phyloP scores from a whole-genome alignment of 2,888 invertebrate genomes.

The Oscheius onirici region DNA sequence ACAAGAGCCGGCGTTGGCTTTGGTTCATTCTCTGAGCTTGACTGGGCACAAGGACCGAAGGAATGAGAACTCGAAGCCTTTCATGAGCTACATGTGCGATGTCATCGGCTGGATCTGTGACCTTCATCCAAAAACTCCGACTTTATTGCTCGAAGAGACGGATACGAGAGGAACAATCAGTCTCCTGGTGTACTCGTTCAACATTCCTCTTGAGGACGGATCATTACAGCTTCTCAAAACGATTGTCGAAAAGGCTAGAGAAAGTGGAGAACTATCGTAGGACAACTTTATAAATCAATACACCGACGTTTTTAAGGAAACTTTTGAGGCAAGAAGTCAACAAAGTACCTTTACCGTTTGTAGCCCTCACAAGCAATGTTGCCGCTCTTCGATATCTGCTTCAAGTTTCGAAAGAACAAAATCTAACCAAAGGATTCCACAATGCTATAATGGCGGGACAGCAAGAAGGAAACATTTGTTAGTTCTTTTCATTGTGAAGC shows the following conservation, averaged over 20 bases:
- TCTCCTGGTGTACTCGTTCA: conserved; percentile 1
- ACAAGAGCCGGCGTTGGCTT: not conserved
- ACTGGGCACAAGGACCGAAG: not conserved
- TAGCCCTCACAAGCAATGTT: conserved; percentile 1
- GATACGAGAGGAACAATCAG: not conserved
- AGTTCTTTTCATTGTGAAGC: not conserved
- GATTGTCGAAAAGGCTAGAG: not conserved
- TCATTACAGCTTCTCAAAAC: not conserved
- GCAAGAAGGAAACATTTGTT: not conserved
- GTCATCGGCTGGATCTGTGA: conserved; percentile 17
- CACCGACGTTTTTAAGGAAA: not conserved
- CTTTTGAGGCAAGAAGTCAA: not conserved
- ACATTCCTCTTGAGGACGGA: not conserved
- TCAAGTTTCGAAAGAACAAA: too few relatives aligned
- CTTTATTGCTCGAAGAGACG: not conserved
- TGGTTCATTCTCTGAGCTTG: not conserved
- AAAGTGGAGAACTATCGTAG: not conserved
- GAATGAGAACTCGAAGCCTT: not conserved
- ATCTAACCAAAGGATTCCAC: conserved; percentile 38
- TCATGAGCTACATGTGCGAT: not conserved
- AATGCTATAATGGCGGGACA: conserved; percentile 22
- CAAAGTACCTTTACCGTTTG: not conserved
- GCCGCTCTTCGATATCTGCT: too few relatives aligned
- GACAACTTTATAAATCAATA: not conserved
- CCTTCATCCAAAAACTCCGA: not conserved